Evolutionary conservation across 2,113 vertebrate species (phyloP), one percentile per base, ranked within the genome.

Genomic region (Triplophysa siluroides): DNA sequence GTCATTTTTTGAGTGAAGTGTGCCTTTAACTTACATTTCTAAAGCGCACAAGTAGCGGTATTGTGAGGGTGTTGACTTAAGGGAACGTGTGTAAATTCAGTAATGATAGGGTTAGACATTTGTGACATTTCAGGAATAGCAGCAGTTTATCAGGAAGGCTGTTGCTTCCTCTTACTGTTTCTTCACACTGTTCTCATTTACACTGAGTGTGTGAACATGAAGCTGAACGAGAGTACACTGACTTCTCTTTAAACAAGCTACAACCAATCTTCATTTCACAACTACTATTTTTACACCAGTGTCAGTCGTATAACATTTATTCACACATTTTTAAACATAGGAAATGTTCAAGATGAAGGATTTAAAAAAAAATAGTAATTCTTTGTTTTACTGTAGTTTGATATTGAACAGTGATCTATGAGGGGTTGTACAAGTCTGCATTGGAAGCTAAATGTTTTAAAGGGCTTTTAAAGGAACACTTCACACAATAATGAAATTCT

Each of bases 141-240:
- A 8, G 23, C 21, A 76, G 74, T 50, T 47, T 75, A 62, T 75
- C 58, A 47, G 14, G 8, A 45, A 26, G 16, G 45, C 19, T 63
- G 23, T 45, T 10, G 4, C 61, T 77, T 77, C 75, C 26, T 21
- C 58, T 11, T 76, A 2, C 14, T 18, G 13, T 24, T 33, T 67
- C 18, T 67, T 54, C 45, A 66, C 62, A 52, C 19, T 54, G 16
- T 18, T 50, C 61, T 76, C 45, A 23, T 76, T 76, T 76, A 38
- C 26, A 65, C 18, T 24, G 3, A 45, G 56, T 60, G 50, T 23
- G 52, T 41, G 7, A 38, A 73, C 18, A 60, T 45, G 26, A 61
- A 60, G 70, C 52, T 61, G 3, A 43, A 61, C 71, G 13, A 10
- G 13, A 61, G 56, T 60, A 43, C 69, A 41, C 26, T 58, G 52